A percentile compares a stretch with the other conserved stretches of the same genome.
These are phyloP conservation scores for Pitangus sulphuratus DNA, from an alignment of 2,797 vertebrate species.

Conservation along the genomic window DNA sequence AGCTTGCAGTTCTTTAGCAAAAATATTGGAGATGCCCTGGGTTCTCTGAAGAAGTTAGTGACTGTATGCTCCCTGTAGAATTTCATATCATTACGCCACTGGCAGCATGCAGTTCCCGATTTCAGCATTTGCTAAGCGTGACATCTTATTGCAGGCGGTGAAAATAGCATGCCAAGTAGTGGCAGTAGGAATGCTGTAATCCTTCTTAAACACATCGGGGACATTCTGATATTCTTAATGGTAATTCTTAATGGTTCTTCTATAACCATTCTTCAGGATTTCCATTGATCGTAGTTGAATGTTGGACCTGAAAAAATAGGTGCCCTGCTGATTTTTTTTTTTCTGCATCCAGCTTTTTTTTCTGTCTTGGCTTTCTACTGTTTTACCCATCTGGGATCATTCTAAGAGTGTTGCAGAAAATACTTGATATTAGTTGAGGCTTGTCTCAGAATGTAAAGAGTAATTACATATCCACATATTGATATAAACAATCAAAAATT, in stretches of 20 bases:
- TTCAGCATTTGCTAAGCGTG: constrained; percentile 5
- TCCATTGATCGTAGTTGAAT: background rate
- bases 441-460: background rate
- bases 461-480: background rate
- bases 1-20: background rate
- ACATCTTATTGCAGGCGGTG: background rate
- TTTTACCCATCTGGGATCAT: background rate
- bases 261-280: background rate
- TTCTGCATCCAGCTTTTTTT: background rate
- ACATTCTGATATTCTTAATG: background rate
- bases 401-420: background rate
- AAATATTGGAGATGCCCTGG: background rate
- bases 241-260: constrained; percentile 30
- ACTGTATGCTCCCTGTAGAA: background rate
- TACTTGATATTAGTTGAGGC: background rate
- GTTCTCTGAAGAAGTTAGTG: background rate
- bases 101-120: background rate
- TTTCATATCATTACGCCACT: background rate
- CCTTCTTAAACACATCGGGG: background rate
- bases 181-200: constrained; percentile 21
- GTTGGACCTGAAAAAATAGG: background rate
- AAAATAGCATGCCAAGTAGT: constrained; percentile 15
- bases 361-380: background rate
- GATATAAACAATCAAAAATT: background rate
- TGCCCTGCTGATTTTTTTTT: background rate